A percentile compares a stretch with the other conserved stretches of the same genome.
Conservation (phyloP, 2,888 invertebrate genomes). For the Brachypalpus laphriformis region DNA sequence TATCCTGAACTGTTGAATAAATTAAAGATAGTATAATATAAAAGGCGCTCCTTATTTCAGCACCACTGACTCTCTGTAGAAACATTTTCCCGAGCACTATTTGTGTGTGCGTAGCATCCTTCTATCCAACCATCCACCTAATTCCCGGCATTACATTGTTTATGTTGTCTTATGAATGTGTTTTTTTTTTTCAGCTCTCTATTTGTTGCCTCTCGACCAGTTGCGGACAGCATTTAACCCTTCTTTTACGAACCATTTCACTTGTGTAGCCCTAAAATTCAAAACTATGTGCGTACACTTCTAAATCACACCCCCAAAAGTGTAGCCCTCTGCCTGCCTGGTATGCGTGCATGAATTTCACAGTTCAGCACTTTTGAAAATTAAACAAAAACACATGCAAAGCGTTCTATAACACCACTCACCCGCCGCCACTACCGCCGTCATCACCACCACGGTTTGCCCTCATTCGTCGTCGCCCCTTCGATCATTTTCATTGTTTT, state of each 20-base stretch:
- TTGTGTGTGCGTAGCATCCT: constrained; percentile 18
- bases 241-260: constrained; percentile 73
- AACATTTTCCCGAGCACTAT: constrained; percentile 42
- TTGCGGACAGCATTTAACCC: constrained; percentile 69
- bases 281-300: constrained; percentile 73
- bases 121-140: constrained; percentile 27
- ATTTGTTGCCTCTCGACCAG: constrained; percentile 28
- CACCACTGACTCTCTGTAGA: constrained; percentile 55
- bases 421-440: constrained; percentile 27
- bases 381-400: constrained; percentile 73
- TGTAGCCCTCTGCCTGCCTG: constrained; percentile 4
- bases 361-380: constrained; percentile 75
- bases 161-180: neutral
- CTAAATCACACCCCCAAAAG: constrained; percentile 54
- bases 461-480: constrained; percentile 16
- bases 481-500: constrained; percentile 60
- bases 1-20: constrained; percentile 45
- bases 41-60: constrained; percentile 46
- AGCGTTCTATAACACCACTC: constrained; percentile 66
- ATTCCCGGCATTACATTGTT: constrained; percentile 30
- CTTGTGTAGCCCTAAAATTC: constrained; percentile 68
- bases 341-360: constrained; percentile 74
- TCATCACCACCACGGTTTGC: neutral
- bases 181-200: constrained; percentile 8
- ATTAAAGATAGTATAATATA: constrained; percentile 32